Percentiles rank a stretch among this genome's conserved stretches.
phyloP scores from a whole-genome alignment of 2,797 vertebrate species.

The Thaleichthys pacificus region DNA sequence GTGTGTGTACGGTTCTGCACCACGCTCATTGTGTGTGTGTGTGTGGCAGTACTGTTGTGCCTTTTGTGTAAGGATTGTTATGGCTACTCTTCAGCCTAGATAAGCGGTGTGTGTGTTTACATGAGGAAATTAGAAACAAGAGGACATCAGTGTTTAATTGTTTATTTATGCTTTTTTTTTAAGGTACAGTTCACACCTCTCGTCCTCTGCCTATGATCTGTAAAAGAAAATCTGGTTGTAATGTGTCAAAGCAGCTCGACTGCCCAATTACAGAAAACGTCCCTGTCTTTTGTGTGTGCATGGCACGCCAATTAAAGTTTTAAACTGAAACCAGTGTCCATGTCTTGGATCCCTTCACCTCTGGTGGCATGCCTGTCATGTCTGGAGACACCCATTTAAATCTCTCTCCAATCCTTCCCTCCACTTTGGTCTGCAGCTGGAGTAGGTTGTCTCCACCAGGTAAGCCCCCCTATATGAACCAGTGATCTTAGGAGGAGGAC shows the following conservation, averaged over 20 bases:
- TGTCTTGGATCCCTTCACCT: background rate
- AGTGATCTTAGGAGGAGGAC: background rate
- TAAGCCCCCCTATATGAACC: background rate
- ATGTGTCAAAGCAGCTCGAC: conserved; percentile 1
- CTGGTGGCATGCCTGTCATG: background rate
- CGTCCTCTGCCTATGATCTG: conserved; percentile 4
- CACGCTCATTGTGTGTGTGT: background rate
- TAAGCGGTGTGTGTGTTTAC: background rate
- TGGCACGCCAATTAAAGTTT: conserved; percentile 58
- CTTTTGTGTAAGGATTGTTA: conserved; percentile 6
- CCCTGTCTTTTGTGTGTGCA: conserved; percentile 36
- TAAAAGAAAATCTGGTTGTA: background rate
- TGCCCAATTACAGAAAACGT: conserved; percentile 19
- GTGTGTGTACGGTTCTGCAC: conserved; percentile 33
- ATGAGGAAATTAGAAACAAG: background rate
- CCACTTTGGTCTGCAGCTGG: background rate
- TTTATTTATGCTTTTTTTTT: background rate
- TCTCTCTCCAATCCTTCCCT: background rate
- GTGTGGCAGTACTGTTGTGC: conserved; percentile 19
- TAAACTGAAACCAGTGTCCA: conserved; percentile 1
- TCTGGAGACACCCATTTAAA: background rate
- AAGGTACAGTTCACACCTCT: background rate
- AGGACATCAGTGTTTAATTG: background rate
- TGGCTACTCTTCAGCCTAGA: conserved; percentile 1
- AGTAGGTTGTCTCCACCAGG: background rate